These are phyloP conservation scores for Chloroceryle aenea DNA, from an alignment of 2,113 vertebrate genomes.

Conservation along the genomic window DNA sequence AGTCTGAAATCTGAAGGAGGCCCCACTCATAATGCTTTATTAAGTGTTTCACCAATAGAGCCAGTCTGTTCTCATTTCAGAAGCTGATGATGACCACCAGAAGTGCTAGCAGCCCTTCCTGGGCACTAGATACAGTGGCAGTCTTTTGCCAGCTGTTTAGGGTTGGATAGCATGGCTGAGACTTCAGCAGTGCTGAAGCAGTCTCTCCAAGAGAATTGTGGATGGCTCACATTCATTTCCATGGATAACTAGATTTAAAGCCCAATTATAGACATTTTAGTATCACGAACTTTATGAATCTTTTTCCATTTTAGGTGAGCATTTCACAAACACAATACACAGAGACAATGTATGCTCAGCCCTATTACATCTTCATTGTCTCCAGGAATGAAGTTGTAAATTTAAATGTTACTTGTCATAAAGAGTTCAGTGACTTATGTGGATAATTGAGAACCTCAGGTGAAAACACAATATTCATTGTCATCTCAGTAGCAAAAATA, in stretches of 20 bases:
- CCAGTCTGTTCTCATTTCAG: not conserved
- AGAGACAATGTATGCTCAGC: not conserved
- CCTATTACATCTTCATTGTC: not conserved
- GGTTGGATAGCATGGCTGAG: not conserved
- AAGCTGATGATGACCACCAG: not conserved
- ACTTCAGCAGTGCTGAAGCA: not conserved
- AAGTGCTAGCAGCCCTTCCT: not conserved
- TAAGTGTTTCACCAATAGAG: too few species aligned
- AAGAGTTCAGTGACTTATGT: not conserved
- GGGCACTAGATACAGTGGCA: not conserved
- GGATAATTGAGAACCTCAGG: not conserved
- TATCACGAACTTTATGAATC: not conserved
- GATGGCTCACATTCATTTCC: not conserved
- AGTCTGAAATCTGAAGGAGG: not conserved
- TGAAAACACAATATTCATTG: not conserved
- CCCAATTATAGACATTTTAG: not conserved
- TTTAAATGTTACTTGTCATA: not conserved
- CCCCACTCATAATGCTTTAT: too few species aligned
- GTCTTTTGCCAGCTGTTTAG: not conserved
- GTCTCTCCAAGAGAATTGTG: not conserved
- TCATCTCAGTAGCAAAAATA: not conserved
- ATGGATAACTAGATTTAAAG: not conserved
- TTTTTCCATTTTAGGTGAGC: not conserved
- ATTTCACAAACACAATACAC: not conserved
- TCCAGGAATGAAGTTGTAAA: not conserved